Conservation (phyloP, 2,113 vertebrate species). For the Hoplias malabaricus region DNA sequence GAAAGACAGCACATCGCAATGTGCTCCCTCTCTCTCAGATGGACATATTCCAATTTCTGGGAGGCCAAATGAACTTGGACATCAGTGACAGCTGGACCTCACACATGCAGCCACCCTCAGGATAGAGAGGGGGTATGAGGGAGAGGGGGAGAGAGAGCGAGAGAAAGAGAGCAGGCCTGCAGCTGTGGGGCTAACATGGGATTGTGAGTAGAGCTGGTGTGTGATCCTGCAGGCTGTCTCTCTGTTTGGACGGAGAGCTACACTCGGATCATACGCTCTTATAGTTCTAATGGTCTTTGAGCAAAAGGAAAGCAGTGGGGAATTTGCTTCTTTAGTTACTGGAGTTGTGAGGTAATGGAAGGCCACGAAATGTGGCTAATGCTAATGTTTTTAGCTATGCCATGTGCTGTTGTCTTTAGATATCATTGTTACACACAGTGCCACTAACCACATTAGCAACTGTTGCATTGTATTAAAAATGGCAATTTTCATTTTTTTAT, state of each 20-base stretch:
- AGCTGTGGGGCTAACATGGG: background rate
- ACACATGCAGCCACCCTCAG: background rate
- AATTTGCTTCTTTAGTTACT: no score
- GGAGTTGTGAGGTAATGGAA: no score
- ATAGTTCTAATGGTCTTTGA: background rate
- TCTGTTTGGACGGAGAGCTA: background rate
- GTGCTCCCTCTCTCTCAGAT: slow-evolving; percentile 40
- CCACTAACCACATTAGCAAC: no score
- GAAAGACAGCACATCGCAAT: background rate
- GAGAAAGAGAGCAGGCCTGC: background rate
- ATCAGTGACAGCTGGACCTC: slow-evolving; percentile 58
- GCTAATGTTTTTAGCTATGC: no score
- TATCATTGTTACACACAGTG: no score
- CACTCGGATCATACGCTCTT: background rate
- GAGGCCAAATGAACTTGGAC: slow-evolving; percentile 68
- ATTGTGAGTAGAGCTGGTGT: background rate
- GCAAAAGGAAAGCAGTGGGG: no score
- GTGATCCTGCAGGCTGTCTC: background rate
- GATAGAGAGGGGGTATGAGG: background rate
- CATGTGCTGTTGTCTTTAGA: no score
- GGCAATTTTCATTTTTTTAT: no score
- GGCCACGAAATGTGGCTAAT: no score
- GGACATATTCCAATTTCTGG: slow-evolving; percentile 11
- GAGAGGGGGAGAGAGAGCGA: background rate
- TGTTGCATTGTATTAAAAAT: no score